These are phyloP conservation scores for Microcebus griseorufus DNA, from an alignment of 2,113 vertebrate genomes.

Conservation along the genomic window DNA sequence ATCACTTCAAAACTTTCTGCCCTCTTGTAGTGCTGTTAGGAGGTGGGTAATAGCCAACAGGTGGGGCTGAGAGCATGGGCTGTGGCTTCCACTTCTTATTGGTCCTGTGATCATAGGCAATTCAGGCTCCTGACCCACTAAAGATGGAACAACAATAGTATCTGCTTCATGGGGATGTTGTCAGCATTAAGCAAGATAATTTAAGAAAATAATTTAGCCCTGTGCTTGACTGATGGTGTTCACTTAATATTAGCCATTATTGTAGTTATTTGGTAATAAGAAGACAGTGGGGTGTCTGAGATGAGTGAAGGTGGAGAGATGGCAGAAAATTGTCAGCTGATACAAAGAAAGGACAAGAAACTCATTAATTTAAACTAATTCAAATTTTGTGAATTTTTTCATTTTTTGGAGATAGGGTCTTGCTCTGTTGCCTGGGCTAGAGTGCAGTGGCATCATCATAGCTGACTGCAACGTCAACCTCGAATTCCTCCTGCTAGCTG, in stretches of 20 bases:
- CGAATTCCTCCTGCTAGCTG: no score
- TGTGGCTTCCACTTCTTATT: background rate
- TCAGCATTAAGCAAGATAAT: background rate
- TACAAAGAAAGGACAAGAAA: background rate
- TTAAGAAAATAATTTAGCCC: background rate
- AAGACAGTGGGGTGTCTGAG: background rate
- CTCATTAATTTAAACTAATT: background rate
- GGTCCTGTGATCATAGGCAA: background rate
- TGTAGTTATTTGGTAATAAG: background rate
- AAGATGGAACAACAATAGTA: background rate
- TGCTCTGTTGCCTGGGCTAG: no score
- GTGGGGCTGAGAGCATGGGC: background rate
- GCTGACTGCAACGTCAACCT: no score
- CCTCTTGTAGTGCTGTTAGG: background rate
- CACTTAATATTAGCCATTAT: background rate
- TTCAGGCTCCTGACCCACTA: background rate
- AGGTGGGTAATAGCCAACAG: background rate
- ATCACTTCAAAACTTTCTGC: background rate
- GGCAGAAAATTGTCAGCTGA: background rate
- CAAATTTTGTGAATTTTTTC: slow-evolving; percentile 11
- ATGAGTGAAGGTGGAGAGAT: background rate
- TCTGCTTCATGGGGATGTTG: background rate
- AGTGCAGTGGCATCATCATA: no score
- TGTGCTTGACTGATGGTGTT: background rate
- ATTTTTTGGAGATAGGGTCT: no score